phyloP scores from a whole-genome alignment of 2,888 invertebrate species.

The Anticlea derivata region DNA sequence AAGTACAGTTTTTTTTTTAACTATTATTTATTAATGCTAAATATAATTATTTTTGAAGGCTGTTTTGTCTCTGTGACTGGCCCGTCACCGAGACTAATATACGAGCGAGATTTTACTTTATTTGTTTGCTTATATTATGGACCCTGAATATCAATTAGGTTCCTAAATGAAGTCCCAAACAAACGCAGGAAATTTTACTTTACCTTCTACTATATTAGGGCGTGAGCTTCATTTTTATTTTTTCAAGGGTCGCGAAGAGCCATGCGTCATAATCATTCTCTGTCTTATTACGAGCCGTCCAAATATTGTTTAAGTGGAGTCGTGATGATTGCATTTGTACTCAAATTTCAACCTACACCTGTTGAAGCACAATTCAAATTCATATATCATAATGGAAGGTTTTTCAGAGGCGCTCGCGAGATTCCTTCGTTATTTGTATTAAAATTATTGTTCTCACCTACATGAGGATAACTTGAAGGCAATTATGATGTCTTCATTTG shows the following conservation, averaged over 20 bases:
- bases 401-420: constrained; percentile 34
- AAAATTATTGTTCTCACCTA: constrained; percentile 31
- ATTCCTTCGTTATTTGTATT: constrained; percentile 49
- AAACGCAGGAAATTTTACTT: background rate
- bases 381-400: constrained; percentile 25
- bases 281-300: constrained; percentile 54
- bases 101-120: no score
- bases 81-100: no score
- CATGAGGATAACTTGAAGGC: constrained; percentile 22
- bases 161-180: no score
- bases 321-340: constrained; percentile 38
- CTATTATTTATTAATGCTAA: no score
- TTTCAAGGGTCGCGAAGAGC: constrained; percentile 36
- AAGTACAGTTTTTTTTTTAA: no score
- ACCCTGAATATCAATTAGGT: no score
- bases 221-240: constrained; percentile 4
- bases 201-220: background rate
- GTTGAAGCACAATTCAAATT: constrained; percentile 18
- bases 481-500: constrained; percentile 31
- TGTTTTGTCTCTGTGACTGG: no score
- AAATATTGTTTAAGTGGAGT: constrained; percentile 58
- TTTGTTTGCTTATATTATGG: no score
- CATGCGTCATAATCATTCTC: constrained; percentile 66
- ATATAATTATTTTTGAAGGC: no score
- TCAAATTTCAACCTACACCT: constrained; percentile 33